Percentiles rank a stretch among this genome's conserved stretches.
phyloP scores from a whole-genome alignment of 2,888 invertebrate genomes.

The Tenodera sinensis region DNA sequence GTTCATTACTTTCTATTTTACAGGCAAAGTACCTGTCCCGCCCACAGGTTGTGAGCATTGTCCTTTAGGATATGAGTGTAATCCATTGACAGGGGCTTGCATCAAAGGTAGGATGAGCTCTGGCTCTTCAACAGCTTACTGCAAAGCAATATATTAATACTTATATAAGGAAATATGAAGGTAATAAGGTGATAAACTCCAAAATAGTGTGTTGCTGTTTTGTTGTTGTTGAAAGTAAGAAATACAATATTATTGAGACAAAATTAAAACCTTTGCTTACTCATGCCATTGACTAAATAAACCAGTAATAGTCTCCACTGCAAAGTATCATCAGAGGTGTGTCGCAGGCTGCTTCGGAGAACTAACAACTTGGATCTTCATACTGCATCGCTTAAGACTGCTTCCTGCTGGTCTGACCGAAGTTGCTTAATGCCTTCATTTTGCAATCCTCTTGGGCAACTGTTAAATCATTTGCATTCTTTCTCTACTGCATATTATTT shows the following conservation, averaged over 20 bases:
- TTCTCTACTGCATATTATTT: not conserved
- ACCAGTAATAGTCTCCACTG: not conserved
- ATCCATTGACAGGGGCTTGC: constrained; percentile 76
- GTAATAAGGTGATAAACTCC: not conserved
- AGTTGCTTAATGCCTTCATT: not conserved
- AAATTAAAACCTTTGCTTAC: too few relatives aligned
- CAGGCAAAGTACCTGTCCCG: constrained; percentile 19
- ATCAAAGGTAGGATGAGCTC: constrained; percentile 63
- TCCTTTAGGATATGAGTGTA: constrained; percentile 72
- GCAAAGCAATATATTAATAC: not conserved
- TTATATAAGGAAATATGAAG: not conserved
- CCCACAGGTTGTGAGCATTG: constrained; percentile 66
- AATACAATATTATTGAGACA: too few relatives aligned
- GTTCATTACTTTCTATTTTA: not conserved
- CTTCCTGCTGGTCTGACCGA: not conserved
- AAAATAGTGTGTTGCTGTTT: constrained; percentile 27
- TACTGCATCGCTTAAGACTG: not conserved
- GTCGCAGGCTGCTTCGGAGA: not conserved
- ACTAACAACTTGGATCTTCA: not conserved
- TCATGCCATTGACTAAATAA: not conserved
- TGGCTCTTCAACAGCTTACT: not conserved
- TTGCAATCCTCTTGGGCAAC: not conserved
- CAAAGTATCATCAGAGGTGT: not conserved
- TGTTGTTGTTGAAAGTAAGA: not conserved
- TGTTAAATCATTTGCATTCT: not conserved